These are phyloP conservation scores for Eulimnadia texana DNA, from an alignment of 1,140 invertebrate genomes.

Conservation along the genomic window DNA sequence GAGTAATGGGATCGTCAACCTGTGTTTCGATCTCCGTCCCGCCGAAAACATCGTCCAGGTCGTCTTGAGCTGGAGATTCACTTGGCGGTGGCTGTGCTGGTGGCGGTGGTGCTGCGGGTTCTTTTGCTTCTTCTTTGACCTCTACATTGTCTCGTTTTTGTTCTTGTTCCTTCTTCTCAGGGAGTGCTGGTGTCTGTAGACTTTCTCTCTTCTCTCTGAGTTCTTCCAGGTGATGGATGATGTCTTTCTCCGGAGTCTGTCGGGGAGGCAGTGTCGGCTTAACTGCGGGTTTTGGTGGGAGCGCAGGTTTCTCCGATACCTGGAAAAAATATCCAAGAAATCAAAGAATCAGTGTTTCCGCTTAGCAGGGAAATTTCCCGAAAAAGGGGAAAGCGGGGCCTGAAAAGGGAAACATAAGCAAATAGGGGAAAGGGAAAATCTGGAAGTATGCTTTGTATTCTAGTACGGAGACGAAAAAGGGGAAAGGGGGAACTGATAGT, in stretches of 20 bases:
- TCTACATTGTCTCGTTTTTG: constrained; percentile 1
- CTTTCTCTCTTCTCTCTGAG: constrained; percentile 56
- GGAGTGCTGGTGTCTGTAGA: constrained; percentile 50
- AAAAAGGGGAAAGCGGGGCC: too few species aligned
- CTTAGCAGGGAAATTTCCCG: too few species aligned
- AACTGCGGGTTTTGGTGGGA: constrained; percentile 54
- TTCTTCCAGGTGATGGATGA: constrained; percentile 54
- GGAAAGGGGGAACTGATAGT: too few species aligned
- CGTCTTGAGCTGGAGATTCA: not conserved
- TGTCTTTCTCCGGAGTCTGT: constrained; percentile 23
- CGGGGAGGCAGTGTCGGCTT: constrained; percentile 30
- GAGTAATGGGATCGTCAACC: not conserved
- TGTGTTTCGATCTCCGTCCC: not conserved
- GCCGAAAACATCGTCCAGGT: not conserved
- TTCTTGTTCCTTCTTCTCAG: constrained; percentile 10
- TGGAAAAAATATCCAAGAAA: constrained; percentile 26
- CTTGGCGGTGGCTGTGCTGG: constrained; percentile 2
- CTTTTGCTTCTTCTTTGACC: not conserved
- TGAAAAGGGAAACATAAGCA: too few species aligned
- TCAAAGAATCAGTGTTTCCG: too few species aligned
- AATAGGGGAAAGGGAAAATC: too few species aligned
- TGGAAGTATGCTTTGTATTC: too few species aligned
- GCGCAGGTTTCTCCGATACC: constrained; percentile 43
- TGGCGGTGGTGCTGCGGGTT: not conserved
- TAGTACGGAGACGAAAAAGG: too few species aligned